These are phyloP conservation scores for Amia ocellicauda DNA, from an alignment of 2,113 vertebrate species.

Conservation along the genomic window DNA sequence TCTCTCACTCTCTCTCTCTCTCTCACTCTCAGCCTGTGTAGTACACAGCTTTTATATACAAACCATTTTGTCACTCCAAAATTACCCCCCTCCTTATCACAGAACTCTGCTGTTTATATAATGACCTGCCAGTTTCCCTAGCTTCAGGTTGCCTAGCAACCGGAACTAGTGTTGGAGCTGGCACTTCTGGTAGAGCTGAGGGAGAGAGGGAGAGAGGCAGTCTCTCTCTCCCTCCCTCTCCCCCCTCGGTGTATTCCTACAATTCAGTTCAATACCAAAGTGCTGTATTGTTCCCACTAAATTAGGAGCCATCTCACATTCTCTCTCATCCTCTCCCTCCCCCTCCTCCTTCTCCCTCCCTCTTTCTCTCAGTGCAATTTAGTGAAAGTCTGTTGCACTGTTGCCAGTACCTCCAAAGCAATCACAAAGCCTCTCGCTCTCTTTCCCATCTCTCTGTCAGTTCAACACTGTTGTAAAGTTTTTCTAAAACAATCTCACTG, in stretches of 20 bases:
- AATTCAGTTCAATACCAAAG: constrained; percentile 35
- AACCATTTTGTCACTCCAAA: not conserved
- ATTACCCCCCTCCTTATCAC: constrained; percentile 20
- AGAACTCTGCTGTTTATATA: constrained; percentile 50
- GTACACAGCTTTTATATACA: too few relatives aligned
- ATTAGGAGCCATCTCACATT: not conserved
- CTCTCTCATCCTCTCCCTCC: constrained; percentile 23
- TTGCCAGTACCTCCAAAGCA: not conserved
- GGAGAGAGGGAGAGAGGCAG: constrained; percentile 43
- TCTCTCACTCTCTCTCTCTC: too few relatives aligned
- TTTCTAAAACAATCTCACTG: not conserved
- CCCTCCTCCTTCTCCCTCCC: not conserved
- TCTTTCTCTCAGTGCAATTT: constrained; percentile 13
- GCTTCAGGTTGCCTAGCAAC: constrained; percentile 70
- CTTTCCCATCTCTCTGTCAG: not conserved
- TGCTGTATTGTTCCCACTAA: constrained; percentile 35
- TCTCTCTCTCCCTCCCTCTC: constrained; percentile 29
- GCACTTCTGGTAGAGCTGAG: constrained; percentile 54
- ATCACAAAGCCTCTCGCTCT: not conserved
- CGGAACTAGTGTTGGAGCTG: constrained; percentile 65
- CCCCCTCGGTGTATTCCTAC: constrained; percentile 28
- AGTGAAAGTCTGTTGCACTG: too few relatives aligned
- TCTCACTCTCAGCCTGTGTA: too few relatives aligned
- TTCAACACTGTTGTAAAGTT: not conserved
- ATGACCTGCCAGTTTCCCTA: constrained; percentile 59